Base-by-base conservation (phyloP, 2,113 vertebrate species). In the Oncorhynchus gorbuscha region DNA sequence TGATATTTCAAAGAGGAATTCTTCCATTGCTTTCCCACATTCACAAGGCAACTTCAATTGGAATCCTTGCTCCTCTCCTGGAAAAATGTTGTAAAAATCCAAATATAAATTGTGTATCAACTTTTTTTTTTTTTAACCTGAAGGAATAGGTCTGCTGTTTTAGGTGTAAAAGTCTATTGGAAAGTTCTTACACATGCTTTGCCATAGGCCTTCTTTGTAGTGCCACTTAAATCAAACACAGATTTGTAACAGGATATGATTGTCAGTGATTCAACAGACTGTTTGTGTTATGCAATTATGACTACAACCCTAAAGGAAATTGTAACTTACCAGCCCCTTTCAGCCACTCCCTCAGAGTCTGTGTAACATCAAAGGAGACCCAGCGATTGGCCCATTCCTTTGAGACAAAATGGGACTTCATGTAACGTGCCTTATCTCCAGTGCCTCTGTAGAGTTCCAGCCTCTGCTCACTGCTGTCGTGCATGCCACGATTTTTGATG, bases 321-420 rank as follows among this genome's bases (percentile, higher is more conserved):
- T 4, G 6, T n/a, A 14, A 73, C 85, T 83, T 78, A 95, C 94
- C 91, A 77, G 66, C 20, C 0, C 64, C 71, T 20, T 66, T 71
- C 22, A 95, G 80, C 94, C 94, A 95, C 28, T 88, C 71, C 3
- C 83, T 85, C 18, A 95, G 76, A 0, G 91, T 90, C 8, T 83
- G 32, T 1, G 94, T 95, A 77, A 95, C 94, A 0, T 95, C 94
- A 18, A 95, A 94, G 5, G 93, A 92, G 18, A 95, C 67, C 94
- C 94, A 94, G 65, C 91, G 91, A 0, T 81, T 68, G 0, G 30
- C 26, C 1, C 71, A 55, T 0, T 80, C 79, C 28, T 79, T 71
- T 12, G 77, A 65, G 59, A 95, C 85, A 12, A 89, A 81, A 16
- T 81, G 89, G n/a, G 91, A 93, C 72, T 87, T 83, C 74, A 95